phyloP scores from a whole-genome alignment of 2,113 vertebrate genomes.

The Uria lomvia region DNA sequence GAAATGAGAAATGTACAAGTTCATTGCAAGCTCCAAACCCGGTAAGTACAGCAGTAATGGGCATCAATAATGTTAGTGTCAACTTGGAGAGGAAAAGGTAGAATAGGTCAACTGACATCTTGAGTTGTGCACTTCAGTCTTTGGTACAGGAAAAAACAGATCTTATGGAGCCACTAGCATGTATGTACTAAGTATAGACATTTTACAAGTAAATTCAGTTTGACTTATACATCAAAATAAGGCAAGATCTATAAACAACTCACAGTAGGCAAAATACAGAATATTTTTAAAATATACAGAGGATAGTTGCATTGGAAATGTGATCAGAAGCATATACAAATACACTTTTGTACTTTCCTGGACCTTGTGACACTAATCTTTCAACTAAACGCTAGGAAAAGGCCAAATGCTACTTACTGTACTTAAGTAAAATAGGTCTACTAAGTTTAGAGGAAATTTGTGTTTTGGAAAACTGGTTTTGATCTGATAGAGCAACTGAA shows the following conservation, averaged over 20 bases:
- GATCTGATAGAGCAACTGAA: neutral
- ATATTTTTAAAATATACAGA: neutral
- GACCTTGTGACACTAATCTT: neutral
- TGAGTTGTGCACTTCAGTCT: neutral
- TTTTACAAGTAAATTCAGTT: neutral
- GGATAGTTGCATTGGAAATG: neutral
- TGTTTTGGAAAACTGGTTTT: neutral
- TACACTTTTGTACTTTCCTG: neutral
- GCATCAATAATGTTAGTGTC: neutral
- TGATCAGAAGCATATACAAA: neutral
- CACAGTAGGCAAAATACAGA: neutral
- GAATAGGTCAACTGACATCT: neutral
- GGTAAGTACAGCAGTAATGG: neutral
- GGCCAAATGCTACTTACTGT: neutral
- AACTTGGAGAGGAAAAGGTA: neutral
- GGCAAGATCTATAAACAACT: neutral
- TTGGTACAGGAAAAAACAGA: neutral
- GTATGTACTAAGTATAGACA: neutral
- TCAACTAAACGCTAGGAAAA: neutral
- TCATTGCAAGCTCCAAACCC: neutral
- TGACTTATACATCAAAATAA: neutral
- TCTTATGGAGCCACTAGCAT: neutral
- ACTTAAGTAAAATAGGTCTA: neutral
- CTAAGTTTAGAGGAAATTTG: neutral
- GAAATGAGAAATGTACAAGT: constrained; percentile 24